phyloP scores from a whole-genome alignment of 2,888 invertebrate genomes.

The Hofmannophila pseudospretella region DNA sequence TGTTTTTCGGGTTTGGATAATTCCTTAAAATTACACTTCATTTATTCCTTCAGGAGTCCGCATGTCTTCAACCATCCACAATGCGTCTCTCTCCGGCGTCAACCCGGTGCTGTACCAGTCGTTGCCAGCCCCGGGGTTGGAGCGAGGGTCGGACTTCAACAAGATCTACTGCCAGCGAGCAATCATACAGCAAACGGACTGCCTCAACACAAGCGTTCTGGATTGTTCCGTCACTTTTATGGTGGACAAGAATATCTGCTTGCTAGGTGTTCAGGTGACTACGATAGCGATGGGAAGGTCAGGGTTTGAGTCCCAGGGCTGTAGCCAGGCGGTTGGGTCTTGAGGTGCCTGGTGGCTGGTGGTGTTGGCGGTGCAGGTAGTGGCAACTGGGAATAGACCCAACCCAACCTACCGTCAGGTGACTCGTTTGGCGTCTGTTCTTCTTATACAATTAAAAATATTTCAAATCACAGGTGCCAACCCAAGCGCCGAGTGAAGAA shows the following conservation, averaged over 20 bases:
- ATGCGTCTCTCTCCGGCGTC: constrained; percentile 17
- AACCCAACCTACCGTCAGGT: too few relatives aligned
- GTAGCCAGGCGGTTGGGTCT: too few relatives aligned
- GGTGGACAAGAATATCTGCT: constrained; percentile 88
- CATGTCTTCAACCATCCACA: constrained; percentile 26
- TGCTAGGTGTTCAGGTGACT: constrained; percentile 84
- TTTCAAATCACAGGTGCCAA: constrained; percentile 86
- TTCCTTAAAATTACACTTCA: too few relatives aligned
- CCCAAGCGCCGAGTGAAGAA: constrained; percentile 80
- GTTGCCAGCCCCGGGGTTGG: constrained; percentile 20
- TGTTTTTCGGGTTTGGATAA: too few relatives aligned
- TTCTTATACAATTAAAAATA: too few relatives aligned
- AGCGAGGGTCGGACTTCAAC: constrained; percentile 54
- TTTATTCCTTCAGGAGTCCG: constrained; percentile 20
- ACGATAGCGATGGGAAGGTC: too few relatives aligned
- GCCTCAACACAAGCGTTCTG: constrained; percentile 85
- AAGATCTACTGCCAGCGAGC: constrained; percentile 85
- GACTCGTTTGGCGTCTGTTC: too few relatives aligned
- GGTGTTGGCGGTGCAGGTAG: too few relatives aligned
- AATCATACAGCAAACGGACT: constrained; percentile 82
- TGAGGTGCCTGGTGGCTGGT: too few relatives aligned
- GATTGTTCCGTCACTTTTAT: constrained; percentile 89
- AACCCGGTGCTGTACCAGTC: constrained; percentile 16
- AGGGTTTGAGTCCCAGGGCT: too few relatives aligned
- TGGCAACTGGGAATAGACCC: too few relatives aligned